phyloP scores from a whole-genome alignment of 2,797 vertebrate genomes.

The Zenarchopterus dispar region DNA sequence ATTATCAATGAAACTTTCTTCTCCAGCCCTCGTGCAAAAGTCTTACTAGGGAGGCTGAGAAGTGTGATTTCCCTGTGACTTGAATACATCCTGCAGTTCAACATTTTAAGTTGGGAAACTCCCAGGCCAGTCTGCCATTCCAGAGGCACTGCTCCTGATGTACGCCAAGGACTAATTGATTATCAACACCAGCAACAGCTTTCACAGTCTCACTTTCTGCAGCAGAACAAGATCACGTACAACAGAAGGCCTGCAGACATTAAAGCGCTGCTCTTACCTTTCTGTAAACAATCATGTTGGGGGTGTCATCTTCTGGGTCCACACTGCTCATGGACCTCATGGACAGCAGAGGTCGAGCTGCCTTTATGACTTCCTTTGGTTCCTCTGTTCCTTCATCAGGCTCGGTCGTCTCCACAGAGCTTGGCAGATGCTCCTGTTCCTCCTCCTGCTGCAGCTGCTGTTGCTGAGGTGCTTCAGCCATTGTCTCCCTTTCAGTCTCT shows the following conservation, averaged over 20 bases:
- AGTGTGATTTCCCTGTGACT: no score
- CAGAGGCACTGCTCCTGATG: neutral
- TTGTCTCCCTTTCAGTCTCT: constrained; percentile 32
- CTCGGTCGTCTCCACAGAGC: constrained; percentile 28
- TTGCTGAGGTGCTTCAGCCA: constrained; percentile 72
- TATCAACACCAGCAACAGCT: neutral
- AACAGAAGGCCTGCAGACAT: no score
- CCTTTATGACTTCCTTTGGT: constrained; percentile 35
- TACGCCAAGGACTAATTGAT: neutral
- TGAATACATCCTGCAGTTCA: no score
- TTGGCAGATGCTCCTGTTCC: constrained; percentile 34
- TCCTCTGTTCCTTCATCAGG: constrained; percentile 42
- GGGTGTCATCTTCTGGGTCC: constrained; percentile 91
- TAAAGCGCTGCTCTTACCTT: constrained; percentile 84
- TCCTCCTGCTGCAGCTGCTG: constrained; percentile 41
- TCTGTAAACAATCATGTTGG: constrained; percentile 98
- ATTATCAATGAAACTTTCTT: no score
- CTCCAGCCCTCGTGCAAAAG: no score
- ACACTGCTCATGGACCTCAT: constrained; percentile 77
- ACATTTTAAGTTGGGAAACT: no score
- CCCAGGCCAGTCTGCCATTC: neutral
- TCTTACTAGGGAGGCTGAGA: no score
- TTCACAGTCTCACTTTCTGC: no score
- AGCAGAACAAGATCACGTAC: no score
- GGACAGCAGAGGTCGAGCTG: constrained; percentile 61